A percentile compares a stretch with the other conserved stretches of the same genome.
phyloP scores from a whole-genome alignment of 1,140 invertebrate species.

The Drosophila serrata region DNA sequence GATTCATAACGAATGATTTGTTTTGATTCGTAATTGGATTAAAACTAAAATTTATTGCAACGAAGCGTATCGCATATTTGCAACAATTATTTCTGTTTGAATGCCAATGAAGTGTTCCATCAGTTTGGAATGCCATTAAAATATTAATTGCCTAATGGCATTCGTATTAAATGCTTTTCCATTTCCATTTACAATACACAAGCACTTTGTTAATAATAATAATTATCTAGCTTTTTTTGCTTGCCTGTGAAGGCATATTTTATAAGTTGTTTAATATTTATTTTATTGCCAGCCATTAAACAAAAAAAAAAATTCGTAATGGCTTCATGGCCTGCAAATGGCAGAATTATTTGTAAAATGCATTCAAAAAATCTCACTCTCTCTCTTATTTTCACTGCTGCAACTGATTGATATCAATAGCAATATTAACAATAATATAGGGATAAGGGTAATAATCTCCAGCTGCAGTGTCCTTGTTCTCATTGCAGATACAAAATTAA shows the following conservation, averaged over 20 bases:
- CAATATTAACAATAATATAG: conserved; percentile 52
- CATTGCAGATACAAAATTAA: conserved; percentile 63
- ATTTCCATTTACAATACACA: conserved; percentile 20
- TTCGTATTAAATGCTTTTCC: conserved; percentile 18
- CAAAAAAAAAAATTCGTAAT: conserved; percentile 28
- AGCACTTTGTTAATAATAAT: conserved; percentile 14
- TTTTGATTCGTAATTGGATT: conserved; percentile 39
- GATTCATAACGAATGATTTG: conserved; percentile 27
- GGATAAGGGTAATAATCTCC: conserved; percentile 39
- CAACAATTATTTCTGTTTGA: conserved; percentile 15
- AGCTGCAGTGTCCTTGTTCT: conserved; percentile 34
- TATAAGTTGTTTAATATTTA: conserved; percentile 26
- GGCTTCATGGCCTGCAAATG: conserved; percentile 28
- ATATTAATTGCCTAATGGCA: conserved; percentile 14
- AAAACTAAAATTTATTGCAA: conserved; percentile 19
- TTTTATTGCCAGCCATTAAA: conserved; percentile 42
- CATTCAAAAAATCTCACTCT: conserved; percentile 2
- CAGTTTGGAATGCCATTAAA: conserved; percentile 12
- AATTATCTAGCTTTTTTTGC: not conserved
- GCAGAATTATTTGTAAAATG: conserved; percentile 36
- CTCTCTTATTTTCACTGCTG: conserved; percentile 22
- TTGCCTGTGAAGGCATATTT: not conserved
- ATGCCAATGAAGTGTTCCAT: conserved; percentile 1
- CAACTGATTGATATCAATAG: conserved; percentile 62
- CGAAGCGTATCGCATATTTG: not conserved